Conservation (phyloP, 2,888 invertebrate species). For the Bombylius discolor region DNA sequence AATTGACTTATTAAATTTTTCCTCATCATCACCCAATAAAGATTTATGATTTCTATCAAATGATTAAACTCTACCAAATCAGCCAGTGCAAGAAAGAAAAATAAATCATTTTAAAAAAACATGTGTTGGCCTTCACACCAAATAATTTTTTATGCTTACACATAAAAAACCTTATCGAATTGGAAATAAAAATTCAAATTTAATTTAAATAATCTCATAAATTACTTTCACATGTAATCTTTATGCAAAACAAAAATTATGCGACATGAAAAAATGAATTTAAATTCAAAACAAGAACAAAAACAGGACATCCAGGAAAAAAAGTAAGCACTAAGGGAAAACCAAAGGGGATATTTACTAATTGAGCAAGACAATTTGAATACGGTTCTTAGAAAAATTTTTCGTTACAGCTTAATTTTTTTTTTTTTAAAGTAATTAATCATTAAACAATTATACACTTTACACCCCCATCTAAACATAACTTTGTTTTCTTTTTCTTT, state of each 20-base stretch:
- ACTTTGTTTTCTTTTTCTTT: neutral
- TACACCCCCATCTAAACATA: neutral
- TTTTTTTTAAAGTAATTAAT: neutral
- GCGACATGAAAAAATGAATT: neutral
- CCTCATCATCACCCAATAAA: no score
- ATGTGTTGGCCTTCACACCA: conserved; percentile 7
- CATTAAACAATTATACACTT: neutral
- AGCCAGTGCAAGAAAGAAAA: neutral
- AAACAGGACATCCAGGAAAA: neutral
- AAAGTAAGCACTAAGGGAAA: neutral
- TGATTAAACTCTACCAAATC: no score
- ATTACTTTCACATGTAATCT: conserved; percentile 2
- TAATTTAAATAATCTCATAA: conserved; percentile 10
- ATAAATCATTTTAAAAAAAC: neutral
- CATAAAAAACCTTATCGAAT: conserved; percentile 7
- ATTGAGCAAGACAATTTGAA: neutral
- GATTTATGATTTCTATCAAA: no score
- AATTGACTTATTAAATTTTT: no score
- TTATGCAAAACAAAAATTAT: neutral
- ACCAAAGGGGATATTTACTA: neutral
- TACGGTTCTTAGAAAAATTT: no score
- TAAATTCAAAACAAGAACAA: neutral
- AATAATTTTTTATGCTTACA: conserved; percentile 1
- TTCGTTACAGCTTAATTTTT: no score
- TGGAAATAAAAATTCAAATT: conserved; percentile 4